Conservation (phyloP, 2,113 vertebrate species). For the Vanacampus margaritifer region DNA sequence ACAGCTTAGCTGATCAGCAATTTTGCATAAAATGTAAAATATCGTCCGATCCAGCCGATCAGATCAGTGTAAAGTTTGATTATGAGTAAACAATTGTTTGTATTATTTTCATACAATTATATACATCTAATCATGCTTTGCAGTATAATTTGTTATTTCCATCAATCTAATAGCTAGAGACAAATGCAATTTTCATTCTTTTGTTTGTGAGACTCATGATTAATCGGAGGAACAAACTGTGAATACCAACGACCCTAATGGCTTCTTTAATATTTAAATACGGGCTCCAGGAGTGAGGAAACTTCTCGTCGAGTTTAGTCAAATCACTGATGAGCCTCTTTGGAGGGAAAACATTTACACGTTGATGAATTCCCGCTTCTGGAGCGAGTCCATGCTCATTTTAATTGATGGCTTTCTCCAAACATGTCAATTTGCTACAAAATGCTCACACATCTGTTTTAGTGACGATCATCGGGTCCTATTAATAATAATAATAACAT, state of each 20-base stretch:
- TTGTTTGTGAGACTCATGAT: neutral
- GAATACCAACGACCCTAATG: constrained; percentile 3
- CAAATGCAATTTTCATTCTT: neutral
- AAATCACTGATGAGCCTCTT: constrained; percentile 10
- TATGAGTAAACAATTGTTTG: neutral
- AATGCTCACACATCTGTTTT: constrained; percentile 25
- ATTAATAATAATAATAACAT: constrained; percentile 27
- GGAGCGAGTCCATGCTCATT: constrained; percentile 41
- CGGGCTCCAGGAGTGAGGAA: neutral
- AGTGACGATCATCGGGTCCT: constrained; percentile 8
- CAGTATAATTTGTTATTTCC: neutral
- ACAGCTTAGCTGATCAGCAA: too few species aligned
- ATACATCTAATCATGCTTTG: neutral
- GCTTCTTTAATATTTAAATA: constrained; percentile 13
- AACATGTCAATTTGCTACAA: constrained; percentile 11
- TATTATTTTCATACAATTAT: neutral
- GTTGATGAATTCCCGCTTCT: constrained; percentile 32
- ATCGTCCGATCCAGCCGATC: too few species aligned
- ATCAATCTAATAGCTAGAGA: neutral
- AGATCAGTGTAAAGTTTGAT: too few species aligned
- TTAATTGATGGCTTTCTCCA: constrained; percentile 29
- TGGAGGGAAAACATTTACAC: constrained; percentile 10
- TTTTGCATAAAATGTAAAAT: too few species aligned
- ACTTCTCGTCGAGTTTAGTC: neutral
- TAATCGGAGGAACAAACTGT: neutral